Percentiles rank a stretch among this genome's conserved stretches.
These are phyloP conservation scores for Plagodis pulveraria DNA, from an alignment of 2,888 invertebrate species.

Conservation along the genomic window DNA sequence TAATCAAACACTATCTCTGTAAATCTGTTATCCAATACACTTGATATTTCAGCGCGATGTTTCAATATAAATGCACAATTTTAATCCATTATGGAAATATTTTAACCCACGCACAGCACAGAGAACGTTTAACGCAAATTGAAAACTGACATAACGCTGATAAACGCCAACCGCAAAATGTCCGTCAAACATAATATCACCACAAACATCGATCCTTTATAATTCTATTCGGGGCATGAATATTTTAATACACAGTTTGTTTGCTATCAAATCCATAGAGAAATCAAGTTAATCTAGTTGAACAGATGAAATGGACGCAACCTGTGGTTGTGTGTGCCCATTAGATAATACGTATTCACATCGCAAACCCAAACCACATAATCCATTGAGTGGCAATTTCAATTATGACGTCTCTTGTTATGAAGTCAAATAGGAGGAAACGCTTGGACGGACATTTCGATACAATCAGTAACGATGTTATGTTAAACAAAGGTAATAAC, in stretches of 20 bases:
- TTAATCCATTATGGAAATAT: slow-evolving; percentile 1
- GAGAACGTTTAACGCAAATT: slow-evolving; percentile 10
- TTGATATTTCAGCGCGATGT: too few species aligned
- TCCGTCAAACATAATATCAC: slow-evolving; percentile 2
- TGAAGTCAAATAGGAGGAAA: slow-evolving; percentile 25
- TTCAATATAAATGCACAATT: background rate
- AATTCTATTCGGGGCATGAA: slow-evolving; percentile 11
- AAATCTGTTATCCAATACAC: too few species aligned
- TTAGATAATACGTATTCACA: slow-evolving; percentile 42
- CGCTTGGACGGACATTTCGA: slow-evolving; percentile 8
- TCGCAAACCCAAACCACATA: slow-evolving; percentile 37
- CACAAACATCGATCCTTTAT: slow-evolving; percentile 3
- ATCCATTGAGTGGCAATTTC: slow-evolving; percentile 28
- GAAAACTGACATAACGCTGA: slow-evolving; percentile 12
- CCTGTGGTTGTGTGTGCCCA: slow-evolving; percentile 38
- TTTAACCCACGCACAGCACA: background rate
- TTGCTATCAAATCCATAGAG: slow-evolving; percentile 18
- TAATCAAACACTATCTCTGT: too few species aligned
- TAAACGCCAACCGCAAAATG: slow-evolving; percentile 8
- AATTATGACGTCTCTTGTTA: slow-evolving; percentile 25
- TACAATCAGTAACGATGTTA: slow-evolving; percentile 11
- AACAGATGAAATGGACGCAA: slow-evolving; percentile 35
- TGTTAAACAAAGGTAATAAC: background rate
- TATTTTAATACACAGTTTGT: slow-evolving; percentile 9
- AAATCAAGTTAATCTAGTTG: slow-evolving; percentile 18